A percentile compares a stretch with the other conserved stretches of the same genome.
These are phyloP conservation scores for Napeogenes inachia DNA, from an alignment of 2,888 invertebrate species.

Conservation along the genomic window DNA sequence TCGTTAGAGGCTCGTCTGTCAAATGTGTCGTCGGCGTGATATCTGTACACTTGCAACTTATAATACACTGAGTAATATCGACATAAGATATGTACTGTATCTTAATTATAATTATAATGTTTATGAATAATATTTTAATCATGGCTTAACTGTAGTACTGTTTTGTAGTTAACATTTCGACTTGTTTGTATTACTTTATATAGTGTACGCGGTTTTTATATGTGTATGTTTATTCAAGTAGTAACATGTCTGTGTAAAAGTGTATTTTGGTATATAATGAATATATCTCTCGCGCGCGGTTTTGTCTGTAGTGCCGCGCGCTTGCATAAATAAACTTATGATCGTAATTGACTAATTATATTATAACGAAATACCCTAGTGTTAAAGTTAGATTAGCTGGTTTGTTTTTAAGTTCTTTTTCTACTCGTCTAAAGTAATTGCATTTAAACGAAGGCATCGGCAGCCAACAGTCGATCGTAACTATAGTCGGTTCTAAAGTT, in stretches of 20 bases:
- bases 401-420: slow-evolving; percentile 64
- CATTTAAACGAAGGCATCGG: slow-evolving; percentile 62
- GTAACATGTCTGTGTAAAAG: slow-evolving; percentile 74
- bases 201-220: slow-evolving; percentile 76
- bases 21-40: slow-evolving; percentile 43
- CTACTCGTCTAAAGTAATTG: slow-evolving; percentile 59
- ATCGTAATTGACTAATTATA: slow-evolving; percentile 80
- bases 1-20: slow-evolving; percentile 75
- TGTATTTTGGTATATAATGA: slow-evolving; percentile 57
- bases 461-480: slow-evolving; percentile 50
- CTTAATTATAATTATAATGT: slow-evolving; percentile 60
- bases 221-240: slow-evolving; percentile 77
- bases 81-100: slow-evolving; percentile 68
- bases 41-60: slow-evolving; percentile 44
- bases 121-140: slow-evolving; percentile 73
- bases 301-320: slow-evolving; percentile 39
- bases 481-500: slow-evolving; percentile 70
- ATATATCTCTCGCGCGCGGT: slow-evolving; percentile 47
- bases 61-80: slow-evolving; percentile 65
- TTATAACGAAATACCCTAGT: slow-evolving; percentile 63
- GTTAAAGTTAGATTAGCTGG: slow-evolving; percentile 69
- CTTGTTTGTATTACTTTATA: slow-evolving; percentile 76
- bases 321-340: slow-evolving; percentile 65
- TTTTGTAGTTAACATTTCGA: slow-evolving; percentile 75
- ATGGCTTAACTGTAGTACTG: slow-evolving; percentile 76